Conservation (phyloP, 2,797 vertebrate genomes). For the Poeciliopsis gracilis region DNA sequence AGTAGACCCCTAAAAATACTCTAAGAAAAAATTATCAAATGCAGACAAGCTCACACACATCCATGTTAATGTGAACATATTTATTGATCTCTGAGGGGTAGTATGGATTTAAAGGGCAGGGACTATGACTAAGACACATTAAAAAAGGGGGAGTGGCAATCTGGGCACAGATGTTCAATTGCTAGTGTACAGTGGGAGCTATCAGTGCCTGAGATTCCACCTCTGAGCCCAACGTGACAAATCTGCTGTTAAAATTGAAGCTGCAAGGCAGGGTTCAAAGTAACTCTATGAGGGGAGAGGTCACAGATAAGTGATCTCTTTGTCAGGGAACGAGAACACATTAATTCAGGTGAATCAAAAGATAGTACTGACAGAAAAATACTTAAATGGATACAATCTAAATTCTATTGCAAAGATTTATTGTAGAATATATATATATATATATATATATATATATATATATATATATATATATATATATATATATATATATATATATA, state of each 20-base stretch:
- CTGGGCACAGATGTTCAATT: neutral
- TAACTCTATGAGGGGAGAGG: neutral
- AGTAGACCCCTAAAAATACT: neutral
- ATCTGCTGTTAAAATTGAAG: neutral
- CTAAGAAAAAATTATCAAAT: neutral
- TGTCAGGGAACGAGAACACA: neutral
- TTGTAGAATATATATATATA: conserved; percentile 9
- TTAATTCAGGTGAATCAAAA: neutral
- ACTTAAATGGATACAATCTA: neutral
- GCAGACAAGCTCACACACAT: neutral
- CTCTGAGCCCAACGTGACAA: neutral
- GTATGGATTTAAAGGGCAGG: neutral
- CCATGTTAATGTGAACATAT: neutral
- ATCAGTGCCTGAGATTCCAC: neutral
- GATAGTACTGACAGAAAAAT: neutral
- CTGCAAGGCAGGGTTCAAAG: neutral
- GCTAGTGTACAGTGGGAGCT: neutral
- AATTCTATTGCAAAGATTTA: conserved; percentile 3
- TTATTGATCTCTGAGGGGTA: neutral
- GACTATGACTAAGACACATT: neutral
- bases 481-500: too few relatives aligned
- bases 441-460: too few relatives aligned
- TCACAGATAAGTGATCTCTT: neutral
- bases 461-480: too few relatives aligned
- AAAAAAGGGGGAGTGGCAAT: neutral